A percentile compares a stretch with the other conserved stretches of the same genome.
phyloP scores from a whole-genome alignment of 2,113 vertebrate genomes.

The Mastomys natalensis region DNA sequence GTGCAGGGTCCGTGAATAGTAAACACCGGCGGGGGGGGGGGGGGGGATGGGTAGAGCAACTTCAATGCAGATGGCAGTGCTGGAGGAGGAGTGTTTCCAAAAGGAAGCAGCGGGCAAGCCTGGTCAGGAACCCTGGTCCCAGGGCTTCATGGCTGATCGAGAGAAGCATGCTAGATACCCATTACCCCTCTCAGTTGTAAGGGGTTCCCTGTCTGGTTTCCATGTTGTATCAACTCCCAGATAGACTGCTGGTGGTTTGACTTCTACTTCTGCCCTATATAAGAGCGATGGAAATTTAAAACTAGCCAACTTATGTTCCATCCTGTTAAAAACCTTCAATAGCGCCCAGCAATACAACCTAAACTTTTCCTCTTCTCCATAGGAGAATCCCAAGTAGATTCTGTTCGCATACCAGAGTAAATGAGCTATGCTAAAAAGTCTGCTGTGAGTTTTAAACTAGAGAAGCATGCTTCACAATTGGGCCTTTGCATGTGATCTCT shows the following conservation, averaged over 20 bases:
- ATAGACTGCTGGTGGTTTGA: neutral
- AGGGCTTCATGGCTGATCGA: neutral
- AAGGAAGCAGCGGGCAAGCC: neutral
- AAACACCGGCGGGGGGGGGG: neutral
- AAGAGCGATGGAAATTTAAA: neutral
- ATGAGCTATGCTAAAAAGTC: neutral
- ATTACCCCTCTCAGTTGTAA: rapidly evolving
- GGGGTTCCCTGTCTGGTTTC: neutral
- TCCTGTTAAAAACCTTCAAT: neutral
- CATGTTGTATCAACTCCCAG: neutral
- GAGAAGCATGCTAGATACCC: too few relatives aligned
- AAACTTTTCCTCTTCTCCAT: neutral
- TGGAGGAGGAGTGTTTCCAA: neutral
- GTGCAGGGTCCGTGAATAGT: neutral
- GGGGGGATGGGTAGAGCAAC: neutral
- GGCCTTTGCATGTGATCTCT: neutral
- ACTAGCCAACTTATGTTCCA: neutral
- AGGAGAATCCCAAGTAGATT: neutral
- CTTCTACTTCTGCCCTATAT: neutral
- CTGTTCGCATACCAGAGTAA: neutral
- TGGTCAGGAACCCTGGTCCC: rapidly evolving
- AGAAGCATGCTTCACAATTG: neutral
- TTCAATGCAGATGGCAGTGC: too few relatives aligned
- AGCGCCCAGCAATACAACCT: neutral
- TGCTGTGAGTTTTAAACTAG: neutral